These are phyloP conservation scores for Colius striatus DNA, from an alignment of 2,113 vertebrate genomes.

Conservation along the genomic window DNA sequence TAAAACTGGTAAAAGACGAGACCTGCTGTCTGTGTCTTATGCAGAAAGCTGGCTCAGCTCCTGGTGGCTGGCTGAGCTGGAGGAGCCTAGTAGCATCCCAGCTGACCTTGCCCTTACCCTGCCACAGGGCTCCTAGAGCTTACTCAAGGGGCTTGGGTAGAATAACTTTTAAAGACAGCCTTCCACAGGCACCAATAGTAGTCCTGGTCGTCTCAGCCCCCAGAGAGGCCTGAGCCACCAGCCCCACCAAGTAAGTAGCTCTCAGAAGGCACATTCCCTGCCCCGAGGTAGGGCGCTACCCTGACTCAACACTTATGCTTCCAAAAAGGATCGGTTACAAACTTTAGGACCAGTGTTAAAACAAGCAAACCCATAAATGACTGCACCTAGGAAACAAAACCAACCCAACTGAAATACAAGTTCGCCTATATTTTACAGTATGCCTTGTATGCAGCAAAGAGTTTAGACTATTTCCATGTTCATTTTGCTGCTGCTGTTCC, in stretches of 20 bases:
- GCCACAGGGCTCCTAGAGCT: neutral
- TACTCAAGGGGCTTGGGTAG: neutral
- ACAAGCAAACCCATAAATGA: neutral
- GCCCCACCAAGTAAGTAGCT: neutral
- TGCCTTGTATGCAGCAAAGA: neutral
- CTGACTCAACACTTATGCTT: neutral
- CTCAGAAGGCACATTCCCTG: neutral
- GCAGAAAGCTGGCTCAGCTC: neutral
- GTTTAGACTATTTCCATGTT: neutral
- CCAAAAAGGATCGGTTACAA: neutral
- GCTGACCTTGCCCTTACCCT: neutral
- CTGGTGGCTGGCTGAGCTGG: neutral
- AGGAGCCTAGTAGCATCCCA: neutral
- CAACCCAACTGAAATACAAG: neutral
- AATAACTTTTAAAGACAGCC: neutral
- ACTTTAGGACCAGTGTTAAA: neutral
- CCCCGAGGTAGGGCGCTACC: rapidly evolving
- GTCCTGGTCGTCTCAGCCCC: neutral
- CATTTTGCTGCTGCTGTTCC: neutral
- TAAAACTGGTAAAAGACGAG: neutral
- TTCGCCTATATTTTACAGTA: neutral
- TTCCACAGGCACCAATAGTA: neutral
- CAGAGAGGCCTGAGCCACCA: neutral
- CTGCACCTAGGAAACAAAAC: neutral
- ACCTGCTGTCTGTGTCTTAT: neutral